These are phyloP conservation scores for Sebastes hubbsi DNA, from an alignment of 2,797 vertebrate genomes.

Conservation along the genomic window DNA sequence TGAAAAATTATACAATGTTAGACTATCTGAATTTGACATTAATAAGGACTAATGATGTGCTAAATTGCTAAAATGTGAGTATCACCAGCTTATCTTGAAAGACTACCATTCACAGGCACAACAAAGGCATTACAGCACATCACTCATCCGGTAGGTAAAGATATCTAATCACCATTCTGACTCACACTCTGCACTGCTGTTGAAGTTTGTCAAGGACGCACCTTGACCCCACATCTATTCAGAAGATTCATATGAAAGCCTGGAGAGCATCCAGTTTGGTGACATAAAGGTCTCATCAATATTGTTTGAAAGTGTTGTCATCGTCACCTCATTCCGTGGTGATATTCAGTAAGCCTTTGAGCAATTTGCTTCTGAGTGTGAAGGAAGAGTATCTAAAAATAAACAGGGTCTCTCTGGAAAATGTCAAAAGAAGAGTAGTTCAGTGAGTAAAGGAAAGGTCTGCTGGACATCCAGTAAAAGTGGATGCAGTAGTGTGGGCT, in stretches of 20 bases:
- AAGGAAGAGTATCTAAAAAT: neutral
- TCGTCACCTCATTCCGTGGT: neutral
- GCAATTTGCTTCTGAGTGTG: neutral
- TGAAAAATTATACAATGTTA: neutral
- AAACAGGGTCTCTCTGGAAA: neutral
- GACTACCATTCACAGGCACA: neutral
- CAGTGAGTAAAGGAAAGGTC: neutral
- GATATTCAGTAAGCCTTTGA: neutral
- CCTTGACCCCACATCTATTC: neutral
- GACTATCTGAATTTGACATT: neutral
- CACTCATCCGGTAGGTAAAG: neutral
- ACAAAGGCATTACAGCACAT: neutral
- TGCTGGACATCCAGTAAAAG: neutral
- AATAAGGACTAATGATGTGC: neutral
- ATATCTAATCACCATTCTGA: neutral
- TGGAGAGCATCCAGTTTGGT: neutral
- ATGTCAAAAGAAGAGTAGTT: neutral
- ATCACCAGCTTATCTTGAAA: neutral
- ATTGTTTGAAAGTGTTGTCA: neutral
- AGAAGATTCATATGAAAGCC: neutral
- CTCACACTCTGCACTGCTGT: neutral
- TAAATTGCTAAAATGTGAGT: neutral
- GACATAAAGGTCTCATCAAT: neutral
- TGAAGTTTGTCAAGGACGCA: neutral
- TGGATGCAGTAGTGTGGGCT: neutral